Conservation (phyloP, 2,113 vertebrate genomes). For the Lampris incognitus region DNA sequence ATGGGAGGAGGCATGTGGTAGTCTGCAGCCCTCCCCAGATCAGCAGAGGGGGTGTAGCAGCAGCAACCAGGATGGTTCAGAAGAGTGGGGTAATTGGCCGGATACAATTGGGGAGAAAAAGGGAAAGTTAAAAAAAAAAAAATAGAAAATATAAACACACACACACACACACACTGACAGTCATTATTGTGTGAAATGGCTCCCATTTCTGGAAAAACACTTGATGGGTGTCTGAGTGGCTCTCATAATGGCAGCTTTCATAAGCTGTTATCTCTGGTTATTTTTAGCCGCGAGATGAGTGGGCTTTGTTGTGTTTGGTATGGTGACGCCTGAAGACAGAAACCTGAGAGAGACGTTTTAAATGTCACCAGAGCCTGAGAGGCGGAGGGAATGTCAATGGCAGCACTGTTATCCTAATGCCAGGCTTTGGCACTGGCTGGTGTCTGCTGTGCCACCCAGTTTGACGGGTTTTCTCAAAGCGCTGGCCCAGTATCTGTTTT, state of each 20-base stretch:
- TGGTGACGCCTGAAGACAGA: constrained; percentile 48
- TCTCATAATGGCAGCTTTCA: constrained; percentile 62
- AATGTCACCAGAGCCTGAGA: constrained; percentile 75
- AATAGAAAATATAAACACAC: constrained; percentile 23
- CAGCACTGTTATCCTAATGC: constrained; percentile 65
- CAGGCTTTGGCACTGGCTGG: constrained; percentile 56
- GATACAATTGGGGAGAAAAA: no score
- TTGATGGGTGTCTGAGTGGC: constrained; percentile 57
- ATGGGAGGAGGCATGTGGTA: no score
- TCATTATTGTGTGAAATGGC: constrained; percentile 40
- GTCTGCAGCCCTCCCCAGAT: no score
- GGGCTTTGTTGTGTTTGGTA: constrained; percentile 61
- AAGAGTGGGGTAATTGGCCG: no score
- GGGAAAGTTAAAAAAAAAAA: neutral
- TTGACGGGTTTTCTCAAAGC: constrained; percentile 55
- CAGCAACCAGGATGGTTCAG: no score
- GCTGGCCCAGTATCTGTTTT: constrained; percentile 43
- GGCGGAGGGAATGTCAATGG: constrained; percentile 61
- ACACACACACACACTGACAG: neutral
- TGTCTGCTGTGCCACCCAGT: constrained; percentile 40
- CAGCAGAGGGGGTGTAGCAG: no score
- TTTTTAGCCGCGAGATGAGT: constrained; percentile 64
- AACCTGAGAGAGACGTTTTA: constrained; percentile 73
- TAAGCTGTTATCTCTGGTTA: constrained; percentile 63
- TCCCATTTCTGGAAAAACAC: constrained; percentile 56